Conservation (phyloP, 2,888 invertebrate species). For the Eupeodes luniger region DNA sequence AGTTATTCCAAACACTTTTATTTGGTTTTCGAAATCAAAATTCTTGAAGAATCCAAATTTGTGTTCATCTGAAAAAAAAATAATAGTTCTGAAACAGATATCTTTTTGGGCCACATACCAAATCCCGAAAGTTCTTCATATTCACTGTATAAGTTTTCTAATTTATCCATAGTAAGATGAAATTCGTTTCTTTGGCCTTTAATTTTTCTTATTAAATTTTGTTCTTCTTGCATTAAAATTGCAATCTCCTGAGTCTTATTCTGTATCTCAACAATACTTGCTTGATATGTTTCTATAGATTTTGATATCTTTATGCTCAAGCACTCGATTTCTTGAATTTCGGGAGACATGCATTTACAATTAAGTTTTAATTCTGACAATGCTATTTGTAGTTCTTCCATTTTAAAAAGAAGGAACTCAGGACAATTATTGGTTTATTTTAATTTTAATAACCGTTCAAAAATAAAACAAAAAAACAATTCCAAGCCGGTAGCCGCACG, state of each 20-base stretch:
- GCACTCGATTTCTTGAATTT: constrained; percentile 24
- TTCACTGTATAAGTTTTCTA: constrained; percentile 36
- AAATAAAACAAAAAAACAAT: no score
- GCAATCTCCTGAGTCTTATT: constrained; percentile 11
- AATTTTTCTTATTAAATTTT: constrained; percentile 8
- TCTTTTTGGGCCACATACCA: constrained; percentile 7
- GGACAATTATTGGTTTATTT: no score
- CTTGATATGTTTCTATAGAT: not conserved
- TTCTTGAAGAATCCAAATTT: not conserved
- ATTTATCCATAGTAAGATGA: not conserved
- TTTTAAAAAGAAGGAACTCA: not conserved
- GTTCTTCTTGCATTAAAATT: constrained; percentile 14
- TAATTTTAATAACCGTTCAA: no score
- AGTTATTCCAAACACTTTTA: constrained; percentile 41
- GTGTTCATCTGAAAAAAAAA: constrained; percentile 26
- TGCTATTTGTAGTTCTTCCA: constrained; percentile 47
- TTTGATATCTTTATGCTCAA: constrained; percentile 22
- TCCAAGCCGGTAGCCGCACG: no score
- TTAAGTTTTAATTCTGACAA: constrained; percentile 30
- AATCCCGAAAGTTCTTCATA: not conserved
- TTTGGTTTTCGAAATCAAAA: constrained; percentile 18
- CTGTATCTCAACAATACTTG: constrained; percentile 1
- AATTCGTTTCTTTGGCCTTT: constrained; percentile 40
- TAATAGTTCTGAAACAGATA: not conserved
- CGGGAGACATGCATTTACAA: constrained; percentile 5